phyloP scores from a whole-genome alignment of 2,888 invertebrate genomes.

The Xestobium rufovillosum region DNA sequence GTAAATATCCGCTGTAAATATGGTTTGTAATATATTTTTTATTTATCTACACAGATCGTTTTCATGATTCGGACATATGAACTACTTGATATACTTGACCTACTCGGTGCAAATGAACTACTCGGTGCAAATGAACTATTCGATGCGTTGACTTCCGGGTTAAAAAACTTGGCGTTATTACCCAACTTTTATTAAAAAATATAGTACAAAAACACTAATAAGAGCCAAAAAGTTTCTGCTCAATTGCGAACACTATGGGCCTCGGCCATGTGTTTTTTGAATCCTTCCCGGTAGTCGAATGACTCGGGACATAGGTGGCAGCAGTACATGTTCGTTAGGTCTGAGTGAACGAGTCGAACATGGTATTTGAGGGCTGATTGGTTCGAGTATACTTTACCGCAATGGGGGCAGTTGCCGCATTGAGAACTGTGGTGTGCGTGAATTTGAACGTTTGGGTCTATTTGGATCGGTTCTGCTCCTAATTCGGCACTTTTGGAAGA shows the following conservation, averaged over 20 bases:
- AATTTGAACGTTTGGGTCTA: conserved; percentile 16
- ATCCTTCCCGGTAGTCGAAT: conserved; percentile 61
- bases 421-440: conserved; percentile 41
- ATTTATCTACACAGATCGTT: too few relatives aligned
- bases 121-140: too few relatives aligned
- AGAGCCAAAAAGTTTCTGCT: conserved; percentile 18
- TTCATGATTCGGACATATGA: too few relatives aligned
- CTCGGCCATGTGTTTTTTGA: conserved; percentile 63
- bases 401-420: conserved; percentile 61
- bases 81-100: too few relatives aligned
- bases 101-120: too few relatives aligned
- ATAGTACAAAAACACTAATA: neutral
- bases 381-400: conserved; percentile 61
- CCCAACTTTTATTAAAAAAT: conserved; percentile 1
- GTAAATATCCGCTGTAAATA: too few relatives aligned
- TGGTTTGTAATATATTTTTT: too few relatives aligned
- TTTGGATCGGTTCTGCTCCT: conserved; percentile 13
- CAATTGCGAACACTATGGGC: conserved; percentile 57
- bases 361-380: conserved; percentile 64
- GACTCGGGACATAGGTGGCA: conserved; percentile 62
- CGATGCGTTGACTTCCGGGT: too few relatives aligned
- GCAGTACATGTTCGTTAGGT: conserved; percentile 58
- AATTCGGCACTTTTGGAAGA: conserved; percentile 10
- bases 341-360: conserved; percentile 61
- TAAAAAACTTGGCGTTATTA: too few relatives aligned